These are phyloP conservation scores for Serripes groenlandicus DNA, from an alignment of 2,888 invertebrate genomes.

Conservation along the genomic window DNA sequence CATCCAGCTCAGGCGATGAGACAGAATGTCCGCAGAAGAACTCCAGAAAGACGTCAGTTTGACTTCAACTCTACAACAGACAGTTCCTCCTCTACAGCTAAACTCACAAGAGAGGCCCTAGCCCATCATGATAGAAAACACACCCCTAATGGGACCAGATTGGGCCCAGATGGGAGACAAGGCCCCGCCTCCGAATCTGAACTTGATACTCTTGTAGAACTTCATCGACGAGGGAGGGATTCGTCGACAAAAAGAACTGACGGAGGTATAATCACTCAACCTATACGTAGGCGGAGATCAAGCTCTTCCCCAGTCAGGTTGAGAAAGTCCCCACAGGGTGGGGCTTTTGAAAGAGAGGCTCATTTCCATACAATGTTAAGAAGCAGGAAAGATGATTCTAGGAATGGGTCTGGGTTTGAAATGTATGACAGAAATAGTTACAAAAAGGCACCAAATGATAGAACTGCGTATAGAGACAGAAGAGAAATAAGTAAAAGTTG, in stretches of 20 bases:
- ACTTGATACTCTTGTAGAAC: slow-evolving; percentile 61
- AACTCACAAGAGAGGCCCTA: slow-evolving; percentile 65
- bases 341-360: slow-evolving; percentile 2
- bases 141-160: slow-evolving; percentile 29
- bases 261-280: not conserved
- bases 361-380: slow-evolving; percentile 24
- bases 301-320: slow-evolving; percentile 63
- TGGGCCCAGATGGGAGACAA: slow-evolving; percentile 36
- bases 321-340: slow-evolving; percentile 29
- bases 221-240: slow-evolving; percentile 36
- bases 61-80: slow-evolving; percentile 41
- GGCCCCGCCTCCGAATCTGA: slow-evolving; percentile 65
- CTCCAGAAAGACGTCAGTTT: slow-evolving; percentile 55
- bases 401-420: slow-evolving; percentile 15
- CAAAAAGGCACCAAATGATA: slow-evolving; percentile 21
- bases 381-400: slow-evolving; percentile 40
- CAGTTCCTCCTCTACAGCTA: slow-evolving; percentile 30
- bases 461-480: slow-evolving; percentile 3
- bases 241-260: not conserved
- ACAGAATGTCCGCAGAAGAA: not conserved
- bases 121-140: slow-evolving; percentile 61
- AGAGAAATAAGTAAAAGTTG: slow-evolving; percentile 10
- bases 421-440: slow-evolving; percentile 21
- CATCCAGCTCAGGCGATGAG: not conserved
- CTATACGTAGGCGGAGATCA: slow-evolving; percentile 38